Conservation (phyloP, 2,113 vertebrate genomes). For the Gulo gulo region DNA sequence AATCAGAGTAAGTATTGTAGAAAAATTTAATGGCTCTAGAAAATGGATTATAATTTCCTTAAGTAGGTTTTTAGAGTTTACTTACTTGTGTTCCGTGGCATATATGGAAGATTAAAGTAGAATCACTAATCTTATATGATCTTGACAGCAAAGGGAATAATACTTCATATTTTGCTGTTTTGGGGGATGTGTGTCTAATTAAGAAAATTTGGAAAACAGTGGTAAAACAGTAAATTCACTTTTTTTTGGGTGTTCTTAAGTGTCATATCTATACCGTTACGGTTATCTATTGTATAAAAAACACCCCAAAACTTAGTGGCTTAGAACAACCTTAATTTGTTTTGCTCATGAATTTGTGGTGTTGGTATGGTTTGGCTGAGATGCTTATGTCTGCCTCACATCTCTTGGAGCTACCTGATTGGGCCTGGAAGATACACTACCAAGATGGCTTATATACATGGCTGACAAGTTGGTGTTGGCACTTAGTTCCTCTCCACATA, state of each 20-base stretch:
- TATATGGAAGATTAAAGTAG: constrained; percentile 35
- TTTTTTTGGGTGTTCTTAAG: neutral
- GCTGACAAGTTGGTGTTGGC: neutral
- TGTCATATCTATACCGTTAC: neutral
- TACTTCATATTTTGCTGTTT: constrained; percentile 16
- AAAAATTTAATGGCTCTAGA: constrained; percentile 12
- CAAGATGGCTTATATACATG: neutral
- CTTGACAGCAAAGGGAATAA: neutral
- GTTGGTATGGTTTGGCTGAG: neutral
- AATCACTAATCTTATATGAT: neutral
- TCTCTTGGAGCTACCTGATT: neutral
- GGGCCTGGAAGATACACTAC: neutral
- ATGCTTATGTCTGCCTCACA: neutral
- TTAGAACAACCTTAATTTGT: constrained; percentile 20
- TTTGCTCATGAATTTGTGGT: constrained; percentile 7
- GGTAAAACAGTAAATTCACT: neutral
- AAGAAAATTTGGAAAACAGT: constrained; percentile 5
- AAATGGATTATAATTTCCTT: constrained; percentile 6
- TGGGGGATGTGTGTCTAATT: neutral
- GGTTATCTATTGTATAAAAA: neutral
- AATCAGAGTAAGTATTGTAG: neutral
- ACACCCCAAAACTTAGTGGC: neutral
- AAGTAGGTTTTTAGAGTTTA: constrained; percentile 36
- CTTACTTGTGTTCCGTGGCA: neutral
- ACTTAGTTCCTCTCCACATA: neutral